phyloP scores from a whole-genome alignment of 53 echinoderm and acorn worm species.

The Luidia sarsii region DNA sequence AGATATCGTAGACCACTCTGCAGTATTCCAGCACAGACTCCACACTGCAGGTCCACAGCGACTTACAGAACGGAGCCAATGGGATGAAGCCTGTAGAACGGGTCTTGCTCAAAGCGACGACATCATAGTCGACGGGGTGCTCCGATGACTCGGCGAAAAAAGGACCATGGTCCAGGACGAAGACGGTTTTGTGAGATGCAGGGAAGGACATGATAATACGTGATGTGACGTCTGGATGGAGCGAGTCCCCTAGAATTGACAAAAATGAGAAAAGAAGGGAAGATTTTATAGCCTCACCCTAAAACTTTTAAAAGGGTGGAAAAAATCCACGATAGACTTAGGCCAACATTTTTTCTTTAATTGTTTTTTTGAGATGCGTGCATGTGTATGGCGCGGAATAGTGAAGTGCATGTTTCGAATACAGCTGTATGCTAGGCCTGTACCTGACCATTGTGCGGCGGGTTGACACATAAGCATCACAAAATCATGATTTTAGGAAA shows the following conservation, averaged over 20 bases:
- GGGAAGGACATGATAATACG: conserved; percentile 69
- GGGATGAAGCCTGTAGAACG: conserved; percentile 86
- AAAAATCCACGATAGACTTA: background rate
- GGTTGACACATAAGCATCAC: no score
- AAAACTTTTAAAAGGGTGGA: background rate
- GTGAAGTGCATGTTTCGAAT: no score
- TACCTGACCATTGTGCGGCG: no score
- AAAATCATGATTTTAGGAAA: no score
- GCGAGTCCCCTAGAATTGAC: background rate
- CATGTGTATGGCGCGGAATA: no score
- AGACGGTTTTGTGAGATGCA: conserved; percentile 79
- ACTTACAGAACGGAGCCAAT: conserved; percentile 81
- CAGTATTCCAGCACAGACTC: conserved; percentile 92
- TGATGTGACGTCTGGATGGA: background rate
- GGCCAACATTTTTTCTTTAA: no score
- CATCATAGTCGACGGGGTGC: conserved; percentile 87
- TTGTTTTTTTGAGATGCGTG: no score
- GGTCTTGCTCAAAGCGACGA: conserved; percentile 79
- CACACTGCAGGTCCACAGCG: conserved; percentile 89
- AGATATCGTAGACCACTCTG: conserved; percentile 90
- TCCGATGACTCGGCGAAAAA: conserved; percentile 83
- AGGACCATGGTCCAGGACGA: conserved; percentile 87
- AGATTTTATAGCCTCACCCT: background rate
- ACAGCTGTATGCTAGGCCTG: no score
- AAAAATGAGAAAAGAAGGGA: background rate